Evolutionary conservation across 2,888 invertebrate species (phyloP).

Genomic region (Tupiocoris notatus): DNA sequence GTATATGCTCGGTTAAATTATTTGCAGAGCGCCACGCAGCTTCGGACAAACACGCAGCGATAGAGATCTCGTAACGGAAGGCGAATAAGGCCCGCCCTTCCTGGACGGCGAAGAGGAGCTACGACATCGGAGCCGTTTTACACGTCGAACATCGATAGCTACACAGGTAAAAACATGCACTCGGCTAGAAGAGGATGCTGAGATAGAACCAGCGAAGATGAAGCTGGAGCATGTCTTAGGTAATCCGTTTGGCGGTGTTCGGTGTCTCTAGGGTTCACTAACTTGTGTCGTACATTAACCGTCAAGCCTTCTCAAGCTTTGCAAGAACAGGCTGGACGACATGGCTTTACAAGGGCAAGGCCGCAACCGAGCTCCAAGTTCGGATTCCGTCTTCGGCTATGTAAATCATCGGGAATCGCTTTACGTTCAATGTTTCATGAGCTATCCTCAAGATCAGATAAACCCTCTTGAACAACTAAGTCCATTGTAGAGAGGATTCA

Average conservation of each 20-base stretch:
- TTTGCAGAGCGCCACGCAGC: not conserved
- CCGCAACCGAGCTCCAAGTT: slow-evolving; percentile 12
- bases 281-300: not conserved
- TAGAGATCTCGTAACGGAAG: slow-evolving; percentile 20
- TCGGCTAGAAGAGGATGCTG: not conserved
- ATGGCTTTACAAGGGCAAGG: slow-evolving; percentile 20
- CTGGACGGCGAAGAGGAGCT: not conserved
- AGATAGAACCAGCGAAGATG: not conserved
- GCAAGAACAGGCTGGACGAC: not conserved
- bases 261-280: not conserved
- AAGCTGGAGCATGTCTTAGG: too few species aligned
- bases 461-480: too few species aligned
- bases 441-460: not conserved
- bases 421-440: not conserved
- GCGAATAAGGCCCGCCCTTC: slow-evolving; percentile 2
- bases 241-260: too few species aligned
- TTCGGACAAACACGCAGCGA: not conserved
- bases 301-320: not conserved
- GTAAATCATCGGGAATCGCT: not conserved
- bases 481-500: too few species aligned
- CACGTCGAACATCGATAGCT: not conserved
- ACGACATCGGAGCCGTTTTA: not conserved
- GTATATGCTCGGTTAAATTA: too few species aligned
- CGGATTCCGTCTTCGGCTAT: not conserved
- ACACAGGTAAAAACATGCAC: not conserved